A percentile compares a stretch with the other conserved stretches of the same genome.
Evolutionary conservation across 2,888 invertebrate genomes (phyloP).

Genomic region (Xestia rhomboidea): DNA sequence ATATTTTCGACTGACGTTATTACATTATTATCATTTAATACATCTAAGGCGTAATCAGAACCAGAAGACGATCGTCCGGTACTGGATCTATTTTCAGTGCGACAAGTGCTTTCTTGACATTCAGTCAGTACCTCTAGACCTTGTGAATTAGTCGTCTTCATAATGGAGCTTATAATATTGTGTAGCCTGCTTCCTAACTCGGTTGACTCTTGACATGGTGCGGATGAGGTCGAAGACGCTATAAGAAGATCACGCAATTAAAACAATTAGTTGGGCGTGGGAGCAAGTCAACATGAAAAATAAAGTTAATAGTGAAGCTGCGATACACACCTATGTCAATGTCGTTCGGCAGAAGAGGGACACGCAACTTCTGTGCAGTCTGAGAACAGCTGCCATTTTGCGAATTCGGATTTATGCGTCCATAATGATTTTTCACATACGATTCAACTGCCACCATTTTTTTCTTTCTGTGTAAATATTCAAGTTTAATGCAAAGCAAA

Average conservation of each 20-base stretch:
- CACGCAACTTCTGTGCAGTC: constrained; percentile 71
- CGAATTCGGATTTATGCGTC: constrained; percentile 57
- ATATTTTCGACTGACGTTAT: constrained; percentile 75
- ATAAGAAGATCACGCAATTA: constrained; percentile 48
- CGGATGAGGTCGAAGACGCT: constrained; percentile 75
- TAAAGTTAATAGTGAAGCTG: neutral
- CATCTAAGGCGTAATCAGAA: constrained; percentile 74
- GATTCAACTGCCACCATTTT: constrained; percentile 81
- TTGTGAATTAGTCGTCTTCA: constrained; percentile 64
- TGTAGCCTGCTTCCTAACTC: constrained; percentile 77
- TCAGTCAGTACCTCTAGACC: constrained; percentile 70
- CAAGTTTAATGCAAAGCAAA: neutral
- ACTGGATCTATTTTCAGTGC: constrained; percentile 56
- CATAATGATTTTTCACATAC: constrained; percentile 79
- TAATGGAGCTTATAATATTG: constrained; percentile 74
- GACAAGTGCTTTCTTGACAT: constrained; percentile 65
- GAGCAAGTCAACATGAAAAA: neutral
- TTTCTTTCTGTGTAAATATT: constrained; percentile 69
- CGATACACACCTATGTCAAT: constrained; percentile 73
- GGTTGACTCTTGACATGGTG: constrained; percentile 72
- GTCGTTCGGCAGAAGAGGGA: constrained; percentile 78
- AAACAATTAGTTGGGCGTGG: neutral
- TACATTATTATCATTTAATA: constrained; percentile 77
- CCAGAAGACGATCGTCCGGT: constrained; percentile 68
- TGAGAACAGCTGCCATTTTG: constrained; percentile 48